phyloP scores from a whole-genome alignment of 1,140 invertebrate genomes.

The Papilio machaon region DNA sequence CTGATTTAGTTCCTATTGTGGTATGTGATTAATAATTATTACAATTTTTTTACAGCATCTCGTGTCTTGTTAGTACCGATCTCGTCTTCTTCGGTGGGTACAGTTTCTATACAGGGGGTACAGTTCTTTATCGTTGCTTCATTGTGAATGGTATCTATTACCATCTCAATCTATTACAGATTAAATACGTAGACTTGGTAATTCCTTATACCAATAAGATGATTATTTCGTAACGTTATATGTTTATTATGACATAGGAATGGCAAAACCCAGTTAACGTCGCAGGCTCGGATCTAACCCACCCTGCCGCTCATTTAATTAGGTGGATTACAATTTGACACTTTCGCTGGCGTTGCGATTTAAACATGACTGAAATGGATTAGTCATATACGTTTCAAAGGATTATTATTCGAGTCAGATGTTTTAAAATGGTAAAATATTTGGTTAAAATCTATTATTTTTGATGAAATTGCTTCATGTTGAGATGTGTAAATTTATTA shows the following conservation, averaged over 20 bases:
- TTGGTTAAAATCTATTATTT: too few species aligned
- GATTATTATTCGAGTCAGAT: slow-evolving; percentile 34
- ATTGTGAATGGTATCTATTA: too few species aligned
- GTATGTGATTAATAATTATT: background rate
- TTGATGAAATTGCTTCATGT: too few species aligned
- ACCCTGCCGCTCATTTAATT: slow-evolving; percentile 78
- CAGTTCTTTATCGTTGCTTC: too few species aligned
- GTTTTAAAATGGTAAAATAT: slow-evolving; percentile 15
- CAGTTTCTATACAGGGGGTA: too few species aligned
- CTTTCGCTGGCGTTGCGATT: slow-evolving; percentile 70
- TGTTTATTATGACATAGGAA: slow-evolving; percentile 1
- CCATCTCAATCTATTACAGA: background rate
- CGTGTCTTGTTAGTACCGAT: too few species aligned
- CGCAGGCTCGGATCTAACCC: slow-evolving; percentile 52
- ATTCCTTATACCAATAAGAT: background rate
- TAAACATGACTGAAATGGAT: slow-evolving; percentile 75
- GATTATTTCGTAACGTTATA: background rate
- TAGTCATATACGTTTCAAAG: slow-evolving; percentile 57
- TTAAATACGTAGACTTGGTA: background rate
- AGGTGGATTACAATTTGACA: slow-evolving; percentile 79
- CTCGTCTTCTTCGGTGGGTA: too few species aligned
- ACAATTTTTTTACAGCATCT: background rate
- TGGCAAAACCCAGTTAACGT: slow-evolving; percentile 31
- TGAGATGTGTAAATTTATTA: too few species aligned
- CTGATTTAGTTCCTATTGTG: slow-evolving; percentile 29